Conservation (phyloP, 2,113 vertebrate genomes). For the Pseudopodoces humilis region DNA sequence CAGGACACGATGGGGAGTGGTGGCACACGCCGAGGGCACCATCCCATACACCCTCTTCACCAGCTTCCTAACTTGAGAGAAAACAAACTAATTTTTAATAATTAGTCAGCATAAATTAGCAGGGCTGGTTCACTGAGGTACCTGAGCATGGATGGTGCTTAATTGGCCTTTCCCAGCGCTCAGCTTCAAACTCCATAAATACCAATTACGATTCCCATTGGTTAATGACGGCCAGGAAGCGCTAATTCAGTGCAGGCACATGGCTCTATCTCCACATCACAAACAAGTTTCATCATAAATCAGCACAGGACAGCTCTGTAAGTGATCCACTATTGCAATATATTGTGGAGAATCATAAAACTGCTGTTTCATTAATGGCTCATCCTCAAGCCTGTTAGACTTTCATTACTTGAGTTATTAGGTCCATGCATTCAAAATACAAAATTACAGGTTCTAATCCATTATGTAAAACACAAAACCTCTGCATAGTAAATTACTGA, state of each 20-base stretch:
- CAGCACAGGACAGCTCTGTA: constrained; percentile 39
- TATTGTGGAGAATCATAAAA: constrained; percentile 49
- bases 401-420: constrained; percentile 76
- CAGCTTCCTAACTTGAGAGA: background rate
- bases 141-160: background rate
- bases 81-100: background rate
- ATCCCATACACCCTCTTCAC: fast-evolving
- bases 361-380: constrained; percentile 75
- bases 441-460: constrained; percentile 74
- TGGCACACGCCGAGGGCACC: fast-evolving
- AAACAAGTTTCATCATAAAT: constrained; percentile 58
- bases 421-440: constrained; percentile 69
- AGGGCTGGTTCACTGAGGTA: background rate
- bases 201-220: background rate
- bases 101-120: background rate
- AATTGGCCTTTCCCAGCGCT: constrained; percentile 7
- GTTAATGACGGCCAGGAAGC: constrained; percentile 29
- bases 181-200: background rate
- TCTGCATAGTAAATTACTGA: constrained; percentile 65
- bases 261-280: constrained; percentile 12
- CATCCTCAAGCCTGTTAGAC: constrained; percentile 73
- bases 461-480: constrained; percentile 70
- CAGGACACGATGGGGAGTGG: fast-evolving
- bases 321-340: constrained; percentile 26
- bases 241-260: constrained; percentile 51